Evolutionary conservation across 1,140 invertebrate species (phyloP).

Genomic region (Brevipalpus yothersi): DNA sequence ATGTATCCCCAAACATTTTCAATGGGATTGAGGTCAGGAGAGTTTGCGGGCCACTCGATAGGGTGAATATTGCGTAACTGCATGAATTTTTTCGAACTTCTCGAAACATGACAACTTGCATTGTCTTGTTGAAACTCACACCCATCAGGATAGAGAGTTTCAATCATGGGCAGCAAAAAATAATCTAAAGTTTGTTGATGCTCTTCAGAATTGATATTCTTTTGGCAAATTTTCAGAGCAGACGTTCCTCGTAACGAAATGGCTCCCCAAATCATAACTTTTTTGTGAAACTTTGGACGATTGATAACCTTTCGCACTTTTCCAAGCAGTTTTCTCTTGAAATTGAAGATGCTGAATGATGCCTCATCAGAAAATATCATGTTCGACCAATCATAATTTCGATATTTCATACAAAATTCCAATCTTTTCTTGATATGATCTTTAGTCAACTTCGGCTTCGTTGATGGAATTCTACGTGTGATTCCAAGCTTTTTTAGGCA

Average conservation of each 20-base stretch:
- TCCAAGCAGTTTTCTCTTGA: background rate
- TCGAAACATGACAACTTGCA: background rate
- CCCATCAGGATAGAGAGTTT: background rate
- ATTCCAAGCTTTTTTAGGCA: background rate
- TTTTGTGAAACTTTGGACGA: background rate
- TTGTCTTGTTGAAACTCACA: background rate
- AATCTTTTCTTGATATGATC: background rate
- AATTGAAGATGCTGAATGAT: background rate
- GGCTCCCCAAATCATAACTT: background rate
- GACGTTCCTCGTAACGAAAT: background rate
- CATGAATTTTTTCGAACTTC: background rate
- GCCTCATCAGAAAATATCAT: background rate
- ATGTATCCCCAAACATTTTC: background rate
- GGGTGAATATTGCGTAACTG: background rate
- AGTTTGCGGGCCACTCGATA: background rate
- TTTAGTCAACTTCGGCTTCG: background rate
- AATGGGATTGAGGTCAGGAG: background rate
- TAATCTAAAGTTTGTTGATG: background rate
- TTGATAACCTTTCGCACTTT: background rate
- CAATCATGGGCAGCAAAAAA: background rate
- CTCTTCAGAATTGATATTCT: background rate
- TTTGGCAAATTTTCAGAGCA: background rate
- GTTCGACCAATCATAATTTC: background rate
- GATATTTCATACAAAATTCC: background rate
- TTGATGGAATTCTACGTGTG: background rate